These are phyloP conservation scores for Sialis fuliginosa DNA, from an alignment of 2,888 invertebrate genomes.

Conservation along the genomic window DNA sequence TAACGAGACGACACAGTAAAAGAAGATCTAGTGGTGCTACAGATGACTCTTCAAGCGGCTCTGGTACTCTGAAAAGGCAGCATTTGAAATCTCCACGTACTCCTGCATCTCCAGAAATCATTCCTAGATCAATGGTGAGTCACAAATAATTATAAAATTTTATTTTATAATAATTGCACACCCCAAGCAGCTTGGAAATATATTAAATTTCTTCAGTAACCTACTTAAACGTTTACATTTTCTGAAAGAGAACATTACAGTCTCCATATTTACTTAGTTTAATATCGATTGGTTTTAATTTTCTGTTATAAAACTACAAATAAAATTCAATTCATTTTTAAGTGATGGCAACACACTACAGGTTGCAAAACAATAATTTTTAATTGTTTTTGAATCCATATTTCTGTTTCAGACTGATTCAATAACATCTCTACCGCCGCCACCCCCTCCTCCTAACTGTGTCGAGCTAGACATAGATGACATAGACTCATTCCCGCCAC, in stretches of 20 bases:
- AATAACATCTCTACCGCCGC: conserved; percentile 28
- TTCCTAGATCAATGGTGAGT: too few relatives aligned
- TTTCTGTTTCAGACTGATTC: conserved; percentile 32
- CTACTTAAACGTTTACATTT: too few relatives aligned
- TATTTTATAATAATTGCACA: not conserved
- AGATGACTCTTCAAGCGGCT: conserved; percentile 22
- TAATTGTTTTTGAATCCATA: too few relatives aligned
- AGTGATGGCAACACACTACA: too few relatives aligned
- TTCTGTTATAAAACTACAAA: too few relatives aligned
- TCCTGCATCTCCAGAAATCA: conserved; percentile 24
- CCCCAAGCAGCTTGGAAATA: too few relatives aligned
- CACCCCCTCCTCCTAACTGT: conserved; percentile 25
- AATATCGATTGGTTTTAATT: too few relatives aligned
- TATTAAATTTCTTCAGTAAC: too few relatives aligned
- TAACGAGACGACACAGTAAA: conserved; percentile 34
- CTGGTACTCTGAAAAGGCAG: conserved; percentile 39
- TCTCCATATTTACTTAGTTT: too few relatives aligned
- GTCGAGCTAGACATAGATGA: conserved; percentile 23
- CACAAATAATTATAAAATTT: not conserved
- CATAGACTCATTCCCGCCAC: conserved; percentile 32
- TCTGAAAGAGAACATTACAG: too few relatives aligned
- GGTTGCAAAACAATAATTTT: not conserved
- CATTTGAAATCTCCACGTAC: conserved; percentile 31
- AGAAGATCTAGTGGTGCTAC: conserved; percentile 26
- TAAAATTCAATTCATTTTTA: too few relatives aligned